phyloP scores from a whole-genome alignment of 2,113 vertebrate genomes.

The Podarcis muralis region DNA sequence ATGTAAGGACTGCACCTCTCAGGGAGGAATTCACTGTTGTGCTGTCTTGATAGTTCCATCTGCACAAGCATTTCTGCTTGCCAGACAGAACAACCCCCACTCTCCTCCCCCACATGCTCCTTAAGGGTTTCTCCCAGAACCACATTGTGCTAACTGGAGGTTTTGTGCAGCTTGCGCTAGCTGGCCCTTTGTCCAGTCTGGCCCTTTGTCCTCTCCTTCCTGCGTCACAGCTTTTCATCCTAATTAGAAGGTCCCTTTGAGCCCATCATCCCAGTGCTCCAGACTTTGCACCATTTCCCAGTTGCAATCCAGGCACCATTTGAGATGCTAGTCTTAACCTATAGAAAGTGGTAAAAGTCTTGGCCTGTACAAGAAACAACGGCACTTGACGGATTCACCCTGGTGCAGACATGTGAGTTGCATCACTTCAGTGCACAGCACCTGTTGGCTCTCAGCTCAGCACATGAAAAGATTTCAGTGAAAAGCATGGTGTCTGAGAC shows the following conservation, averaged over 20 bases:
- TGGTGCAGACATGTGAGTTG: not conserved
- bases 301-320: not conserved
- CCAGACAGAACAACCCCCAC: no score
- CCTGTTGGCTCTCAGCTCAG: not conserved
- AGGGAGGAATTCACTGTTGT: no score
- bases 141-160: no score
- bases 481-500: not conserved
- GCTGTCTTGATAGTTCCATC: no score
- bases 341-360: not conserved
- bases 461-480: not conserved
- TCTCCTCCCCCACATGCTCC: no score
- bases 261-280: not conserved
- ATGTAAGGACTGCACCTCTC: slow-evolving; percentile 77
- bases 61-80: no score
- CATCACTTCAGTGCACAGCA: not conserved
- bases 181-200: no score
- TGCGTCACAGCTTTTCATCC: not conserved
- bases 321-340: not conserved
- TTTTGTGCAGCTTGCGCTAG: no score
- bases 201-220: not conserved
- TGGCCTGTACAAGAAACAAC: not conserved
- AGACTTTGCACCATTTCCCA: not conserved
- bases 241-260: not conserved
- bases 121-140: no score
- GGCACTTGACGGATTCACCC: not conserved